phyloP scores from a whole-genome alignment of 2,888 invertebrate species.

The Cephus sareptanus region DNA sequence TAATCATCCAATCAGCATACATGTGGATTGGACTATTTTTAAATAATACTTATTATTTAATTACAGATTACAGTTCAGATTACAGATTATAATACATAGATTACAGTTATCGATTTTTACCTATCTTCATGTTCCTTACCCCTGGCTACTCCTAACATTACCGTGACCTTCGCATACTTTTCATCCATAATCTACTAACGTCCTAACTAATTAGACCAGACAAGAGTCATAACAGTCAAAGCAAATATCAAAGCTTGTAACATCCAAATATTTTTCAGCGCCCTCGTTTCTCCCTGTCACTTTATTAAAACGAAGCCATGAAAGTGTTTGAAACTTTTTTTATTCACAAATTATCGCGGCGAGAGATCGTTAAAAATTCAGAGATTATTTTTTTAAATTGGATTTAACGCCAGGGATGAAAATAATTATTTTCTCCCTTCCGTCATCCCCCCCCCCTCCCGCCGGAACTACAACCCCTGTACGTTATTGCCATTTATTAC shows the following conservation, averaged over 20 bases:
- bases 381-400: not conserved
- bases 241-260: not conserved
- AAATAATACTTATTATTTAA: no score
- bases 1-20: not conserved
- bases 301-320: not conserved
- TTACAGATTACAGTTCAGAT: no score
- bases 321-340: not conserved
- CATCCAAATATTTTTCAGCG: not conserved
- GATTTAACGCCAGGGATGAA: not conserved
- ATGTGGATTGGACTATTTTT: no score
- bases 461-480: not conserved
- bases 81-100: no score
- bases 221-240: not conserved
- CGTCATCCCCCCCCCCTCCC: not conserved
- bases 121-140: not conserved
- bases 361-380: not conserved
- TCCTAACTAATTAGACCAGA: not conserved
- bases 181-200: not conserved
- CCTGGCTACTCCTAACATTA: not conserved
- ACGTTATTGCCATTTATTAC: not conserved
- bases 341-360: not conserved
- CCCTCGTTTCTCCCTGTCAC: not conserved
- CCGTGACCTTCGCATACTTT: not conserved
- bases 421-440: not conserved
- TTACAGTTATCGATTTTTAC: no score